Base-by-base conservation (phyloP, 2,797 vertebrate species). In the Cuniculus paca region DNA sequence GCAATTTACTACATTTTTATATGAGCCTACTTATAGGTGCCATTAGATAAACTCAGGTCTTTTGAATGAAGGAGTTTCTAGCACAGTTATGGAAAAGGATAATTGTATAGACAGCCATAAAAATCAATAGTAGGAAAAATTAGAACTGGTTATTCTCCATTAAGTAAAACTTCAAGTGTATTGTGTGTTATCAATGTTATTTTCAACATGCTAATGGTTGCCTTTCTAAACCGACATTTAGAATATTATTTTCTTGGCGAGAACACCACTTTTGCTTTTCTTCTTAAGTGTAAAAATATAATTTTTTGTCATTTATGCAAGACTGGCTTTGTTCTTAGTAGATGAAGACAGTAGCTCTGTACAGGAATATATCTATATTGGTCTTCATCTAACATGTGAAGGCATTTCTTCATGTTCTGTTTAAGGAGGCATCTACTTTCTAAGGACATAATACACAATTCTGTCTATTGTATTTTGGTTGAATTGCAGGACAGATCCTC, bases 11-110 rank as follows among this genome's bases (percentile, higher is more conserved):
- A 17, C 45, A 6, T 90, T 97, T 96, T 95, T 96, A 56, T 90
- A 89, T 42, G 58, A 97, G 56, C 90, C 90, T 96, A 31, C 90
- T 95, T 92, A 74, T 89, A 93, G 95, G 68, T 93, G 31, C 92
- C 92, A 77, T 91, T 90, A 75, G 92, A 54, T 39, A 97, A 97
- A 97, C 92, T 95, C 87, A 89, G 90, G 88, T 97, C 92, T 98
- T 97, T 88, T 52, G 63, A 91, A 86, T 52, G 72, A 97, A 97
- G 83, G 85, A 89, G 36, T 96, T 95, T 88, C 84, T 95, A 81
- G 42, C 72, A 89, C 95, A 42, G 42, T 78, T 95, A 74, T 68
- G n/a, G 95, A 84, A 78, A 81, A 75, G 60, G 17, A 39, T 34
- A 5, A 3, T 52, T 97, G 39, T 97, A 61, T 90, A 93, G 63